phyloP scores from a whole-genome alignment of 1,140 invertebrate species.

The Belonocnema kinseyi region DNA sequence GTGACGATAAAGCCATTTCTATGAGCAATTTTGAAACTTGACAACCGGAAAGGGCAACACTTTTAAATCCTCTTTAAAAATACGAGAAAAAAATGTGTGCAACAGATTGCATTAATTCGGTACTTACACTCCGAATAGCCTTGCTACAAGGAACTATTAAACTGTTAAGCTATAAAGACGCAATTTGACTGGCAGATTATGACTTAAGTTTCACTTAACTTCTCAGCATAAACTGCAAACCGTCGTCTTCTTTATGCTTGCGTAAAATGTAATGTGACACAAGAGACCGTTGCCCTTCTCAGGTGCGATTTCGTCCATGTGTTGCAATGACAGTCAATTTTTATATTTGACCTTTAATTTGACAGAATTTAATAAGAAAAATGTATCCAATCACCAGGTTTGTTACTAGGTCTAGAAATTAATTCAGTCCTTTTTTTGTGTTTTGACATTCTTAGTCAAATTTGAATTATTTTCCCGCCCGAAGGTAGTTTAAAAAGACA shows the following conservation, averaged over 20 bases:
- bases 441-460: too few relatives aligned
- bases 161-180: slow-evolving; percentile 7
- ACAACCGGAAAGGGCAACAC: too few relatives aligned
- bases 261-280: slow-evolving; percentile 8
- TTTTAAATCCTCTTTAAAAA: too few relatives aligned
- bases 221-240: background rate
- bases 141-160: slow-evolving; percentile 1
- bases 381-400: too few relatives aligned
- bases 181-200: slow-evolving; percentile 10
- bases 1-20: too few relatives aligned
- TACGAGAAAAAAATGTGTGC: background rate
- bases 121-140: background rate
- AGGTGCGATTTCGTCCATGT: slow-evolving; percentile 16
- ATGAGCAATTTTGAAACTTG: too few relatives aligned
- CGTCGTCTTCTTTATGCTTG: background rate
- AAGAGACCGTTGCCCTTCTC: background rate
- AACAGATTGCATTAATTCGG: background rate
- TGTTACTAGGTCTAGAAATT: too few relatives aligned
- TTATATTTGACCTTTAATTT: too few relatives aligned
- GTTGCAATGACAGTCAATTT: background rate
- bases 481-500: too few relatives aligned
- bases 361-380: too few relatives aligned
- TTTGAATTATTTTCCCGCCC: too few relatives aligned
- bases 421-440: too few relatives aligned
- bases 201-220: slow-evolving; percentile 16